Evolutionary conservation across 92 coral and sea anemone genomes (phyloP).

Genomic region (Palythoa grandis): DNA sequence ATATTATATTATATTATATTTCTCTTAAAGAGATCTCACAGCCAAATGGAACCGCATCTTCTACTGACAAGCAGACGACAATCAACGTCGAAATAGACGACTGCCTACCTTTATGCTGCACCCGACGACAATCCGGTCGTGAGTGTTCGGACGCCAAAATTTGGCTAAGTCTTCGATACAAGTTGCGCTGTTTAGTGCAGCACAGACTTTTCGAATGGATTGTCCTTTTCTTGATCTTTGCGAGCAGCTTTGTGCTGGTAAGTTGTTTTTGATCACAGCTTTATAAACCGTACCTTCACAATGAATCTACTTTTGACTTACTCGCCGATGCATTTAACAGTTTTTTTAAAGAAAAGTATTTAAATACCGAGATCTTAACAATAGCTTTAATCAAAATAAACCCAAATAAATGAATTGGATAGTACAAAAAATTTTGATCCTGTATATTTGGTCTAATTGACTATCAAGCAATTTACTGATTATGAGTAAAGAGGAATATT

Average conservation of each 20-base stretch:
- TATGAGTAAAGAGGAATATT: too few species aligned
- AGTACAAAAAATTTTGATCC: too few species aligned
- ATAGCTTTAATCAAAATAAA: too few species aligned
- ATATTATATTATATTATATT: neutral
- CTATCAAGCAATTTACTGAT: too few species aligned
- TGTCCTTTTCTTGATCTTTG: conserved; percentile 77
- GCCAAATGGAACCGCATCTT: conserved; percentile 35
- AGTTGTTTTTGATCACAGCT: neutral
- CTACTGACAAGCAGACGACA: conserved; percentile 48
- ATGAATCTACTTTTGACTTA: neutral
- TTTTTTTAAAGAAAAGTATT: too few species aligned
- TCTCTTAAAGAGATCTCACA: neutral
- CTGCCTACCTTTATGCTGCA: conserved; percentile 80
- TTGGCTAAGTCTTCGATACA: conserved; percentile 87
- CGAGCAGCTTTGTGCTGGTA: conserved; percentile 91
- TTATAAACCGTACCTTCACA: too few species aligned
- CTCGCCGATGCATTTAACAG: neutral
- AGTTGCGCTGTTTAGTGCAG: conserved; percentile 84
- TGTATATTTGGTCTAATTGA: too few species aligned
- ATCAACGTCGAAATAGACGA: conserved; percentile 78
- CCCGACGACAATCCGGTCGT: conserved; percentile 54
- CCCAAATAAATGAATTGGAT: too few species aligned
- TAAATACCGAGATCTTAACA: too few species aligned
- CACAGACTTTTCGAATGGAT: conserved; percentile 89
- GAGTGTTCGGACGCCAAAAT: conserved; percentile 61